Base-by-base conservation (phyloP, 2,797 vertebrate species). In the Propithecus deckenii region DNA sequence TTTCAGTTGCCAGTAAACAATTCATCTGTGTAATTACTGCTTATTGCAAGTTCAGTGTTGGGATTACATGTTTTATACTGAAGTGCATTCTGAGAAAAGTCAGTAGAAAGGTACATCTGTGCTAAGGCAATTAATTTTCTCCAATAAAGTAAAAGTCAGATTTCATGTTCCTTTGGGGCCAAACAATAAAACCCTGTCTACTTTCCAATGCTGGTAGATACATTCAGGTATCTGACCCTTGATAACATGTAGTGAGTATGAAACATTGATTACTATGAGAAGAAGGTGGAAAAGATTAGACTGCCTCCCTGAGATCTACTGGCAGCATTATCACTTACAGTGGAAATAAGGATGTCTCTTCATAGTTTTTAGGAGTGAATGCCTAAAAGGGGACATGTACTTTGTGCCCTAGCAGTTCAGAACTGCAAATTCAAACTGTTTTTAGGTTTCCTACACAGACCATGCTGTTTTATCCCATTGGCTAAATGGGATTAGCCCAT, bases 41-140 rank as follows among this genome's bases (percentile, higher is more conserved):
- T 96, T 95, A 76, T 67, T 91, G 67, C 41, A 85, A 93, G 48
- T 91, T 91, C 55, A 69, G 8, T 63, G 6, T 80, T 4, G 1
- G 85, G 87, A 67, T 89, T 92, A 80, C 52, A 91, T 85, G 25
- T 93, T 88, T 95, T 86, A 43, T 67, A 83, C 14, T 25, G 81
- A 85, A 48, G 52, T 88, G 15, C 22, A 41, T 91, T 94, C 41
- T 97, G 86, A 91, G 76, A 78, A 94, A 91, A 95, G 46, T 18
- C n/a, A 72, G 28, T 91, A 48, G 86, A 78, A 83, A 91, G 83
- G 35, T 95, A 18, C 89, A 35, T 85, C 48, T 91, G 46, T 88
- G 23, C 86, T 89, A 25, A 72, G 55, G 65, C 85, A 96, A 93
- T 91, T 91, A 61, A 91, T 96, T 97, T 94, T 95, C 63, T 94